phyloP scores from a whole-genome alignment of 2,797 vertebrate genomes.

The Diplodus sargus region DNA sequence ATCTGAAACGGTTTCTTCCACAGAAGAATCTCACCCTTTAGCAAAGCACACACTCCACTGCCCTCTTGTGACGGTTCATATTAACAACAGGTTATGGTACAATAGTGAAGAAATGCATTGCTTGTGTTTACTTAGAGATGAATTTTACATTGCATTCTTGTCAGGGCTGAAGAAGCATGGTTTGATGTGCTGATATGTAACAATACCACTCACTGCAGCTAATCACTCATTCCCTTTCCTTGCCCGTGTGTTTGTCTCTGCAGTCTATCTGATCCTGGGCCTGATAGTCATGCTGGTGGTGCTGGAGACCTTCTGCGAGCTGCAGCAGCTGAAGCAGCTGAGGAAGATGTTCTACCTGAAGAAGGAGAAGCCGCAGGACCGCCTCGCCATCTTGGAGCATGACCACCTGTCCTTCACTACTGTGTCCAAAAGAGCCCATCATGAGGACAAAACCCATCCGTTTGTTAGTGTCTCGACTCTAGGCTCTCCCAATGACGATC shows the following conservation, averaged over 20 bases:
- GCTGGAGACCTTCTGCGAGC: conserved; percentile 97
- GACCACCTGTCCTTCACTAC: conserved; percentile 95
- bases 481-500: conserved; percentile 79
- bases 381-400: conserved; percentile 91
- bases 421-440: conserved; percentile 84
- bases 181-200: not conserved
- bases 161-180: not conserved
- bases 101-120: not conserved
- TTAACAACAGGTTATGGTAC: conserved; percentile 26
- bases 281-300: conserved; percentile 96
- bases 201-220: not conserved
- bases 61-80: conserved; percentile 60
- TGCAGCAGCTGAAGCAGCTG: conserved; percentile 95
- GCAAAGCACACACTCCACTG: conserved; percentile 19
- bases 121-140: not conserved
- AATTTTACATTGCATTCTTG: not conserved
- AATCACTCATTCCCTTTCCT: not conserved
- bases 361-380: conserved; percentile 94
- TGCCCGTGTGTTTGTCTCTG: not conserved
- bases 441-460: conserved; percentile 89
- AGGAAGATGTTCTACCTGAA: conserved; percentile 97
- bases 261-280: conserved; percentile 95
- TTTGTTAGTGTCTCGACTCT: conserved; percentile 79
- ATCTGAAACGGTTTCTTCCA: not conserved
- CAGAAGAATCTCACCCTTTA: not conserved